A percentile compares a stretch with the other conserved stretches of the same genome.
Conservation (phyloP, 1,140 invertebrate species). For the Drosophila sp. region DNA sequence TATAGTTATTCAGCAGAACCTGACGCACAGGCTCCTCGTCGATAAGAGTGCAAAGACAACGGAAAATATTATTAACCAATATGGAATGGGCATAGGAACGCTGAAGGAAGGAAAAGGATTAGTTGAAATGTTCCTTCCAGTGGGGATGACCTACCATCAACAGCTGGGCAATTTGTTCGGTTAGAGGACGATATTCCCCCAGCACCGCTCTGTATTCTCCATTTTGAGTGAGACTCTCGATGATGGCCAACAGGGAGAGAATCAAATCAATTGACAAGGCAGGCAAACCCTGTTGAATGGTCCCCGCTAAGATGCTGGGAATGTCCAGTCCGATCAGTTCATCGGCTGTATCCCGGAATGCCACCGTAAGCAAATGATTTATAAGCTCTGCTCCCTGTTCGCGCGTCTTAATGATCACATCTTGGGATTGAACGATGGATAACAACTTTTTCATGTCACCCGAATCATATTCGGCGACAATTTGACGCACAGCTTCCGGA, state of each 20-base stretch:
- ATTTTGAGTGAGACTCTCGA: constrained; percentile 67
- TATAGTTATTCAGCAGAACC: constrained; percentile 49
- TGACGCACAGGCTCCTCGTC: constrained; percentile 58
- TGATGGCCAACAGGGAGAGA: constrained; percentile 56
- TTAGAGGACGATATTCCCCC: constrained; percentile 34
- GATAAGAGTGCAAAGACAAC: constrained; percentile 71
- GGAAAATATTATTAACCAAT: constrained; percentile 73
- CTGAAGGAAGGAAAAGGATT: constrained; percentile 19
- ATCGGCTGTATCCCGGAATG: constrained; percentile 49
- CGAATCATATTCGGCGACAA: constrained; percentile 51
- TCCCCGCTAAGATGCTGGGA: constrained; percentile 22
- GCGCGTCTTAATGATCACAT: constrained; percentile 59
- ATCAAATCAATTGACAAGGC: constrained; percentile 67
- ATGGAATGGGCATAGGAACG: constrained; percentile 71
- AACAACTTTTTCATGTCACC: constrained; percentile 46
- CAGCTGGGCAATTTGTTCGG: constrained; percentile 61
- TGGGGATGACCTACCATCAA: constrained; percentile 54
- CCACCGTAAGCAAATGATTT: constrained; percentile 43
- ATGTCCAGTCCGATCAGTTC: constrained; percentile 45
- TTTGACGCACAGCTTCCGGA: constrained; percentile 46
- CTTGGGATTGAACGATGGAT: constrained; percentile 35
- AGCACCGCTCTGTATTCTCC: constrained; percentile 57
- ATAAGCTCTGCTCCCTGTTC: constrained; percentile 67
- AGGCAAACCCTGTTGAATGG: constrained; percentile 49
- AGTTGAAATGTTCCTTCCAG: not conserved